Base-by-base conservation (phyloP, 1,140 invertebrate species). In the Pogonomyrmex californicus region DNA sequence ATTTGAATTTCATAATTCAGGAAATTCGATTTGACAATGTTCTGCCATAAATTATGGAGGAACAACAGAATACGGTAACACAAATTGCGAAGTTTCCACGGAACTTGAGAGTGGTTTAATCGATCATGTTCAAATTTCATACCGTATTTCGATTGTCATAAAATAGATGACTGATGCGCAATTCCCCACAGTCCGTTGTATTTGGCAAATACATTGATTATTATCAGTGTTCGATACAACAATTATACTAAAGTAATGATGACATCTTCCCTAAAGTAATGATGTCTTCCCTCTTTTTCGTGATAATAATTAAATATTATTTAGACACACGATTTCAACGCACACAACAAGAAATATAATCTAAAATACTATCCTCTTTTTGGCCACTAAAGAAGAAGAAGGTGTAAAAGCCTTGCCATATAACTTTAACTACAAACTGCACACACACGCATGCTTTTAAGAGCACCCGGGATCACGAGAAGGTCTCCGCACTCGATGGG, bases 401-500 rank as follows among this genome's bases (percentile, higher is more conserved):
- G 5, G n/a, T 30, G 6, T 14, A 54, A 66, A 68, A 79, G 17
- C 30, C 30, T 14, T 14, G 33, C 7, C 56, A 30, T 49, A 75
- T 3, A 62, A 83, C 17, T 75, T 60, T 38, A 30, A 49, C 2
- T 54, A 62, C 30, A 30, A 7, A 30, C 41, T 38, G 30, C 49
- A 44, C 9, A 38, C 30, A 60, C 38, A 33, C 65, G 36, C 17
- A n/a, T 51, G 56, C 77, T 81, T 81, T 81, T 81, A 38, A 17
- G 44, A 60, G 73, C 78, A 76, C 41, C 71, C 33, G 60, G 75
- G 81, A 79, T 88, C 87, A 54, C n/a, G 30, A 38, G 12, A 62
- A 71, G 38, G 54, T 75, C 65, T 75, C 88, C 30, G 65, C 65
- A 54, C 68, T 75, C 88, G 88, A 87, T 83, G 54, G 79, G 66